Conservation (phyloP, 2,113 vertebrate species). For the Hippolais icterina region DNA sequence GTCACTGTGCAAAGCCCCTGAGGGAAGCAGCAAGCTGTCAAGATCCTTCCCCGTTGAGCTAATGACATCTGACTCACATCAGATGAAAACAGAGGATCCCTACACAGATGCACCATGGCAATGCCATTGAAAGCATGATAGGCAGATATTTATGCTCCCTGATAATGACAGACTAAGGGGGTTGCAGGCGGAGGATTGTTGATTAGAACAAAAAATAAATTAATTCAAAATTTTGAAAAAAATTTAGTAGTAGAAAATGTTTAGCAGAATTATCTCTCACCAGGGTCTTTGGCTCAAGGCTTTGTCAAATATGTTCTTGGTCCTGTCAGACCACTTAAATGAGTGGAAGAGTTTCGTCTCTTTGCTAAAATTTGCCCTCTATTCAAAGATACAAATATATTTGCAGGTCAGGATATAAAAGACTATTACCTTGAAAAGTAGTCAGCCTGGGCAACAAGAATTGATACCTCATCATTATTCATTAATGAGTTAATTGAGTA, state of each 20-base stretch:
- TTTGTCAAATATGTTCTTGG: background rate
- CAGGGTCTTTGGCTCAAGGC: background rate
- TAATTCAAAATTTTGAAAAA: background rate
- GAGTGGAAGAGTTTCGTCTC: background rate
- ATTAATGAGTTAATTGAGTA: no score
- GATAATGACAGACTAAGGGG: background rate
- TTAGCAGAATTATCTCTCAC: background rate
- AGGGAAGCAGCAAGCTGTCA: background rate
- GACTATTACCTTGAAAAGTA: background rate
- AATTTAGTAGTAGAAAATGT: background rate
- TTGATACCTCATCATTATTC: background rate
- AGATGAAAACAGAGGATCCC: background rate
- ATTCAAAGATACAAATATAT: background rate
- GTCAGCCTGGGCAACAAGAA: background rate
- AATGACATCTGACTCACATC: background rate
- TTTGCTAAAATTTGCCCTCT: background rate
- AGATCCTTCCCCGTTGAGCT: background rate
- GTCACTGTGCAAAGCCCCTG: background rate
- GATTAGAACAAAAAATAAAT: background rate
- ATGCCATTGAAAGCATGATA: rapidly evolving
- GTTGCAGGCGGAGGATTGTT: background rate
- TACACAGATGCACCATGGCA: background rate
- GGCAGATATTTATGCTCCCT: background rate
- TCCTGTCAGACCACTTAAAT: background rate
- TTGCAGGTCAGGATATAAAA: background rate